These are phyloP conservation scores for Petromus typicus DNA, from an alignment of 2,113 vertebrate species.

Conservation along the genomic window DNA sequence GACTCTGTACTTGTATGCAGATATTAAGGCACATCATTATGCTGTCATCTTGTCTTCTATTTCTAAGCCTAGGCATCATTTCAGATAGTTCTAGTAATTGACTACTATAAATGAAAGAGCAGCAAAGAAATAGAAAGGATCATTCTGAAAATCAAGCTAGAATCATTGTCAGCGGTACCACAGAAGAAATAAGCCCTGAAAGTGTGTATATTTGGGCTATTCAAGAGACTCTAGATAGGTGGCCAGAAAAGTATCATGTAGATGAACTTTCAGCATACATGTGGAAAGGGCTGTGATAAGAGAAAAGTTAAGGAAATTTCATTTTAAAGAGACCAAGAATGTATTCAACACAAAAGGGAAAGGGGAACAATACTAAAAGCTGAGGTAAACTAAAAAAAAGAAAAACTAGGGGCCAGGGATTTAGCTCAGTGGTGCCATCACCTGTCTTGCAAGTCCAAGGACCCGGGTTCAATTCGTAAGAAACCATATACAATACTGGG, in stretches of 20 bases:
- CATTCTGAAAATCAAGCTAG: background rate
- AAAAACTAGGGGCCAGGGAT: too few species aligned
- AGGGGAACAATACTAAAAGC: background rate
- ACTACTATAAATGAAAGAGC: background rate
- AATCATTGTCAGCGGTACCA: background rate
- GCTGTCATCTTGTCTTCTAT: background rate
- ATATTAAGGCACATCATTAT: background rate
- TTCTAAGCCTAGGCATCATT: background rate
- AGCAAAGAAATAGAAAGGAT: background rate
- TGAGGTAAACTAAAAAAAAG: background rate
- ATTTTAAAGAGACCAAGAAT: background rate
- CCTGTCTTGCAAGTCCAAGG: too few species aligned
- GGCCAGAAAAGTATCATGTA: background rate
- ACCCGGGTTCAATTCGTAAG: too few species aligned
- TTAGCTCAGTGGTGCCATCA: too few species aligned
- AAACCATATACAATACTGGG: too few species aligned
- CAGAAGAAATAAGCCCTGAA: background rate
- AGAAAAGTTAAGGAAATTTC: background rate
- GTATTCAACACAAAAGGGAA: background rate
- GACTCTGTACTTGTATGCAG: background rate
- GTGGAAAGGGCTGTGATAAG: background rate
- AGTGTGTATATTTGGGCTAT: background rate
- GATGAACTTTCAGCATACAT: accelerated
- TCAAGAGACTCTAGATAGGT: too few species aligned
- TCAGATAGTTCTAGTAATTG: background rate